Evolutionary conservation across 2,797 vertebrate genomes (phyloP).

Genomic region (Eidolon dupreanum): DNA sequence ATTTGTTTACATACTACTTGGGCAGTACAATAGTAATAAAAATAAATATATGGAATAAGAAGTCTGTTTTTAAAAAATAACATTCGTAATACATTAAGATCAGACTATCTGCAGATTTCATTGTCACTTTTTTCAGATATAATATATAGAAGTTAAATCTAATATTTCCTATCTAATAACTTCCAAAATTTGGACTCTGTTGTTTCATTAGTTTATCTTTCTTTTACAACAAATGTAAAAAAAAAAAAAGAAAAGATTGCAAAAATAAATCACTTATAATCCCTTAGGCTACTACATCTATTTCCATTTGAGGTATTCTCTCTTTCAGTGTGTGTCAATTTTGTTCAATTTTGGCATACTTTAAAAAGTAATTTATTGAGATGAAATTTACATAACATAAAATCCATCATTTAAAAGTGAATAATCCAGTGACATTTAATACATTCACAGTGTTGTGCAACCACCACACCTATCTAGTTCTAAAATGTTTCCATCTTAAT

Average conservation of each 20-base stretch:
- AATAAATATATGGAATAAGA: not conserved
- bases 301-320: constrained; percentile 23
- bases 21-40: not conserved
- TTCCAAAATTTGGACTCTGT: not conserved
- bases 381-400: not conserved
- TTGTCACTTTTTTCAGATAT: not conserved
- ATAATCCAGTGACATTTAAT: not conserved
- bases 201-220: not conserved
- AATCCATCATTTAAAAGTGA: constrained; percentile 25
- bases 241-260: not conserved
- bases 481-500: constrained; percentile 14
- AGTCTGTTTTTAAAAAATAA: not conserved
- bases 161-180: not conserved
- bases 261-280: constrained; percentile 30
- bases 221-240: not conserved
- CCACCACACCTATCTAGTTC: not conserved
- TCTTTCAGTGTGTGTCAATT: constrained; percentile 21
- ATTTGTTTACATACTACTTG: not conserved
- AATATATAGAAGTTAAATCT: not conserved
- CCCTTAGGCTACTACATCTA: not conserved
- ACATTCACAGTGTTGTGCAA: not conserved
- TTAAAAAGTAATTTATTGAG: constrained; percentile 11
- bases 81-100: not conserved
- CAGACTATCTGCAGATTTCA: not conserved
- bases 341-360: not conserved